phyloP scores from a whole-genome alignment of 1,140 invertebrate genomes.

The Periplaneta americana region DNA sequence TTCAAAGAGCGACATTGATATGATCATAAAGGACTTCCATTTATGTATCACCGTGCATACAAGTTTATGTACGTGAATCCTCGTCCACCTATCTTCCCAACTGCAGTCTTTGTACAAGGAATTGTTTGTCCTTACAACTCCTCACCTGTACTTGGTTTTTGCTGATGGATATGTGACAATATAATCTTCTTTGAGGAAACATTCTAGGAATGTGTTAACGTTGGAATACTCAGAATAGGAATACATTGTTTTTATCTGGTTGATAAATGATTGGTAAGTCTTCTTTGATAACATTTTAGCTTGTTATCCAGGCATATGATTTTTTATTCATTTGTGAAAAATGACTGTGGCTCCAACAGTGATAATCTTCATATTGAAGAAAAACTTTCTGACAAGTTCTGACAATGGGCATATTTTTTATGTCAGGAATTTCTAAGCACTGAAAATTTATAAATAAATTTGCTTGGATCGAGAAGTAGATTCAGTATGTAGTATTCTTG shows the following conservation, averaged over 20 bases:
- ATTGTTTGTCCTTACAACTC: neutral
- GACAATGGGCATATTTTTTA: neutral
- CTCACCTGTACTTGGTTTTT: neutral
- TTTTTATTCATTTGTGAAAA: slow-evolving; percentile 8
- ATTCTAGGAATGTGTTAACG: neutral
- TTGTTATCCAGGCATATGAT: neutral
- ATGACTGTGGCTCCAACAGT: slow-evolving; percentile 6
- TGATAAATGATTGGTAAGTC: neutral
- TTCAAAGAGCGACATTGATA: too few relatives aligned
- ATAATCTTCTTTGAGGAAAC: neutral
- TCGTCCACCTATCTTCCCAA: neutral
- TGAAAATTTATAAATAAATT: neutral
- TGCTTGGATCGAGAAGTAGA: neutral
- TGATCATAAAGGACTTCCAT: neutral
- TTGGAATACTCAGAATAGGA: neutral
- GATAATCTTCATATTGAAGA: slow-evolving; percentile 13
- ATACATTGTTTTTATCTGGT: neutral
- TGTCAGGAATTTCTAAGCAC: neutral
- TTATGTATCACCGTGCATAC: neutral
- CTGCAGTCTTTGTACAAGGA: neutral
- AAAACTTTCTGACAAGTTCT: neutral
- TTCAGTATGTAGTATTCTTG: neutral
- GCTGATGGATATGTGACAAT: too few relatives aligned
- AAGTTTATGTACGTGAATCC: neutral
- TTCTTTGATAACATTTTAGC: neutral